phyloP scores from a whole-genome alignment of 2,113 vertebrate genomes.

The Calidris pugnax region DNA sequence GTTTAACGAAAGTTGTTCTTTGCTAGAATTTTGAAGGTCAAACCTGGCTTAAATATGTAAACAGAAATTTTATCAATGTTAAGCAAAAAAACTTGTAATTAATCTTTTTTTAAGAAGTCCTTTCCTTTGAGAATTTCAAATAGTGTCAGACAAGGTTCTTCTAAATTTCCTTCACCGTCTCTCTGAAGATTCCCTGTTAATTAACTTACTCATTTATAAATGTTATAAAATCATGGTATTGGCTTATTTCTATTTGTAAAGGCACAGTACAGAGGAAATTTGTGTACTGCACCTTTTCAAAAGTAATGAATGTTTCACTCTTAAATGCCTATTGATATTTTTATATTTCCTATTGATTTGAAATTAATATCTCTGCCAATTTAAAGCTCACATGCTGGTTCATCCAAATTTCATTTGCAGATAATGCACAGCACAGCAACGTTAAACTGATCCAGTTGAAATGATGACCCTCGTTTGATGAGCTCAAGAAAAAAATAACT shows the following conservation, averaged over 20 bases:
- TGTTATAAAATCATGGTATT: slow-evolving; percentile 12
- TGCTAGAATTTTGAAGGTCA: slow-evolving; percentile 42
- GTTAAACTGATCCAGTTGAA: background rate
- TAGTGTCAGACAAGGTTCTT: background rate
- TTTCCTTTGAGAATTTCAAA: slow-evolving; percentile 31
- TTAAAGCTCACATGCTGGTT: background rate
- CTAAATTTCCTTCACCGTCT: slow-evolving; percentile 42
- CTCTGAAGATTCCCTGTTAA: slow-evolving; percentile 59
- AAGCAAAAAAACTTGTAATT: slow-evolving; percentile 15
- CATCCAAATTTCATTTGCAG: background rate
- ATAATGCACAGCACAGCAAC: background rate
- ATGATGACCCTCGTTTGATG: background rate
- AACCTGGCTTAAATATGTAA: slow-evolving; percentile 5
- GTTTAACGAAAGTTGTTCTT: slow-evolving; percentile 33
- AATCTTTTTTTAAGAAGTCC: background rate
- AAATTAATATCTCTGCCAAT: background rate
- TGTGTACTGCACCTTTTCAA: slow-evolving; percentile 11
- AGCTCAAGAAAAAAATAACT: background rate
- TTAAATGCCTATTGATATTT: slow-evolving; percentile 16
- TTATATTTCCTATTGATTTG: background rate
- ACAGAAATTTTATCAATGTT: background rate
- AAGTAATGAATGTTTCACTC: slow-evolving; percentile 44
- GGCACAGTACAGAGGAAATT: background rate
- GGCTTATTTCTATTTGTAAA: slow-evolving; percentile 46
- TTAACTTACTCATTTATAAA: slow-evolving; percentile 54